Conservation (phyloP, 2,888 invertebrate species). For the Andrena bucephala region DNA sequence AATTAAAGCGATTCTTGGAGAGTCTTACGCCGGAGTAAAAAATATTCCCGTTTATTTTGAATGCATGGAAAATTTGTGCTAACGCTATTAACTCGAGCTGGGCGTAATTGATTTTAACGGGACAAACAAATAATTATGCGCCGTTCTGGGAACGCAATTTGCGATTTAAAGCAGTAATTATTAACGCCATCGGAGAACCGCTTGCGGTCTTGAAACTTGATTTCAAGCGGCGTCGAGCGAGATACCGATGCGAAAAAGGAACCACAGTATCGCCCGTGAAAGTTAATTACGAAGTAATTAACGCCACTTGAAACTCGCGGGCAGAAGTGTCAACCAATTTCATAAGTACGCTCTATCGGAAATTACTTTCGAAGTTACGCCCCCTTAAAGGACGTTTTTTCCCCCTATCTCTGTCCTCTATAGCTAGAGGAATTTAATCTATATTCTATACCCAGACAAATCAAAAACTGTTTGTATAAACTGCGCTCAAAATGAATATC, state of each 20-base stretch:
- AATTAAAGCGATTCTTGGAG: neutral
- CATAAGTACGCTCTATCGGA: constrained; percentile 17
- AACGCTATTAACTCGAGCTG: neutral
- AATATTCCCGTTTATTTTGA: neutral
- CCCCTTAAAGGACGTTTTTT: constrained; percentile 4
- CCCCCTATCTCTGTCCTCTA: too few relatives aligned
- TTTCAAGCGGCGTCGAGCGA: neutral
- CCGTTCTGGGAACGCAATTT: neutral
- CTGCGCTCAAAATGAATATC: neutral
- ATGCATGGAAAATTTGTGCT: neutral
- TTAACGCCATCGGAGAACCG: neutral
- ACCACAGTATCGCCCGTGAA: neutral
- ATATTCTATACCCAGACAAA: neutral
- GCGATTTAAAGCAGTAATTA: constrained; percentile 1
- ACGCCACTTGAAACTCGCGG: neutral
- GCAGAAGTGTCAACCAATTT: constrained; percentile 22
- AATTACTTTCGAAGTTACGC: constrained; percentile 25
- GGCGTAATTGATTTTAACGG: constrained; percentile 3
- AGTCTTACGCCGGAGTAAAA: too few relatives aligned
- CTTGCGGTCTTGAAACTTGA: neutral
- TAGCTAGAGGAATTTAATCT: too few relatives aligned
- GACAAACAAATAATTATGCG: constrained; percentile 7
- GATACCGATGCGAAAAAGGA: neutral
- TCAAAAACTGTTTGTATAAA: constrained; percentile 18
- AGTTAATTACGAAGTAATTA: constrained; percentile 31